A percentile compares a stretch with the other conserved stretches of the same genome.
phyloP scores from a whole-genome alignment of 2,797 vertebrate genomes.

The Ispidina picta region DNA sequence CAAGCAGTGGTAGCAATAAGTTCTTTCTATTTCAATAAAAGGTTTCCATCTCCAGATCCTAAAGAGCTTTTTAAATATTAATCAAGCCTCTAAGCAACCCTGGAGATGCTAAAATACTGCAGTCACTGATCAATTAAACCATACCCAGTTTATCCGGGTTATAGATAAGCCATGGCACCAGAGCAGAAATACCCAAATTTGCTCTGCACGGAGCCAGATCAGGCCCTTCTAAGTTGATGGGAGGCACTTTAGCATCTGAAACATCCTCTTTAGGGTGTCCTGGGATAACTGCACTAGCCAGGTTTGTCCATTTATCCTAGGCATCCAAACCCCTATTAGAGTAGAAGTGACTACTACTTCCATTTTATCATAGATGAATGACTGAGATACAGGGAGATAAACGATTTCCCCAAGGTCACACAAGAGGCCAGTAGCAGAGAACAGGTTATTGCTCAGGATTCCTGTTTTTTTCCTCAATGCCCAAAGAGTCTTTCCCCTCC shows the following conservation, averaged over 20 bases:
- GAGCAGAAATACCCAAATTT: not conserved
- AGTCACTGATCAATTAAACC: constrained; percentile 62
- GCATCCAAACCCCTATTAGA: constrained; percentile 11
- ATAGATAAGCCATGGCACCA: constrained; percentile 16
- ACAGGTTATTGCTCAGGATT: not conserved
- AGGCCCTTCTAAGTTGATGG: not conserved
- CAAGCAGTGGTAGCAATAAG: constrained; percentile 1
- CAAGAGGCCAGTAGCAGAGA: not conserved
- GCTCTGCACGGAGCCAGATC: not conserved
- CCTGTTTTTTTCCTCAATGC: not conserved
- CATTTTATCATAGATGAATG: constrained; percentile 49
- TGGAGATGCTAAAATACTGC: constrained; percentile 51
- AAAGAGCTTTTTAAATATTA: constrained; percentile 67
- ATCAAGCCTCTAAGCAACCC: constrained; percentile 48
- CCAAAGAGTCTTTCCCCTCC: not conserved
- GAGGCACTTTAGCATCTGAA: constrained; percentile 38
- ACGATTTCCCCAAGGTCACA: constrained; percentile 40
- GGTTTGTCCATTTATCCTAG: constrained; percentile 24
- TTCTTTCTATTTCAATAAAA: constrained; percentile 57
- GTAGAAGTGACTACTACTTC: not conserved
- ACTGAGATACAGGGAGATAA: constrained; percentile 13
- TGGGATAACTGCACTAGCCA: not conserved
- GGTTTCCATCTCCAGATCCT: constrained; percentile 33
- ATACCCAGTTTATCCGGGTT: constrained; percentile 13
- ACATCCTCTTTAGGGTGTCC: not conserved